Conservation (phyloP, 37 sponge, comb jelly and placozoan species). For the Halisarca cf. caerulea region DNA sequence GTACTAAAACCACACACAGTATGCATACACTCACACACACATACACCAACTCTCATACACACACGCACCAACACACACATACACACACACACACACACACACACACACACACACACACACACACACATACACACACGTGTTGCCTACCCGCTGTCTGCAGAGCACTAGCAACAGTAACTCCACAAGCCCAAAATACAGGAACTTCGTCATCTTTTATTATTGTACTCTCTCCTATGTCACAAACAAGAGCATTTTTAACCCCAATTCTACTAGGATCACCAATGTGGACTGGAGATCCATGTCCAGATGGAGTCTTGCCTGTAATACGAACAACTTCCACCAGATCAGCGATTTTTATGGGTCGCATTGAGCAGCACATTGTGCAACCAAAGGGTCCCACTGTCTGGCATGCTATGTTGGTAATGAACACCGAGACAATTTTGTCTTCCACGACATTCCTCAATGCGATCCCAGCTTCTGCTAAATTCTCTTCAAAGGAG, state of each 20-base stretch:
- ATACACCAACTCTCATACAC: too few relatives aligned
- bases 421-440: slow-evolving; percentile 67
- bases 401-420: slow-evolving; percentile 53
- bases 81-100: too few relatives aligned
- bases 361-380: slow-evolving; percentile 79
- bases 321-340: slow-evolving; percentile 44
- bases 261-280: slow-evolving; percentile 88
- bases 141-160: slow-evolving; percentile 40
- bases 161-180: slow-evolving; percentile 69
- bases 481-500: slow-evolving; percentile 74
- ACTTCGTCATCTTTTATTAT: slow-evolving; percentile 56
- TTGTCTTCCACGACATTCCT: slow-evolving; percentile 37
- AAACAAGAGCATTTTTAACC: slow-evolving; percentile 37
- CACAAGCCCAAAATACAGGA: slow-evolving; percentile 97
- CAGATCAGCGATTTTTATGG: slow-evolving; percentile 38
- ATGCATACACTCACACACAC: neutral
- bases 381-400: slow-evolving; percentile 47
- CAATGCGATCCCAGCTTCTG: slow-evolving; percentile 45
- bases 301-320: slow-evolving; percentile 30
- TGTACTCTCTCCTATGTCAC: slow-evolving; percentile 41
- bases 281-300: slow-evolving; percentile 93
- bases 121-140: neutral
- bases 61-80: too few relatives aligned
- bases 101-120: too few relatives aligned
- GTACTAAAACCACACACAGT: neutral